phyloP scores from a whole-genome alignment of 92 coral and sea anemone genomes.

The Parazoanthus atlanticus region DNA sequence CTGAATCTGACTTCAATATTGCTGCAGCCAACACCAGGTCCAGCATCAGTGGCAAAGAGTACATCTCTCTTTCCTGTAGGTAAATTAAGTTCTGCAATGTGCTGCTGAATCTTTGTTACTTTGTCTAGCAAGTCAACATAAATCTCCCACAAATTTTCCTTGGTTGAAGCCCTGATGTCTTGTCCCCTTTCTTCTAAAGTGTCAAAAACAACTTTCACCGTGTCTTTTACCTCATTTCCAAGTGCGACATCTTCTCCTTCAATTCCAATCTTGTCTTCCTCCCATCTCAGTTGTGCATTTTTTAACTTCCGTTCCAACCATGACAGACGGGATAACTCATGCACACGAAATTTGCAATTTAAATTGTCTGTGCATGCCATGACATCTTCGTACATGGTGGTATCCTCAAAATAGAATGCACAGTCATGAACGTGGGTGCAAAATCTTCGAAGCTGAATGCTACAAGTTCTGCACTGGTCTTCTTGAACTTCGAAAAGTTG shows the following conservation, averaged over 20 bases:
- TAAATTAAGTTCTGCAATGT: not conserved
- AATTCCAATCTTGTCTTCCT: constrained; percentile 1
- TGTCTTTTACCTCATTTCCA: constrained; percentile 39
- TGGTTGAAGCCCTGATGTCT: constrained; percentile 20
- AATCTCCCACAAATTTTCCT: constrained; percentile 46
- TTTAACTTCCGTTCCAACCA: constrained; percentile 21
- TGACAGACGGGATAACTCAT: constrained; percentile 40
- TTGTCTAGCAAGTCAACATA: constrained; percentile 47
- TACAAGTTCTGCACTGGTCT: constrained; percentile 21
- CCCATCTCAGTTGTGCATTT: constrained; percentile 11
- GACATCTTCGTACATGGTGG: constrained; percentile 51
- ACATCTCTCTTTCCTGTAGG: constrained; percentile 16
- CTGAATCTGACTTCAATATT: not conserved
- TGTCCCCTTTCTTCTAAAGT: constrained; percentile 25
- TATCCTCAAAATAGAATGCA: constrained; percentile 42
- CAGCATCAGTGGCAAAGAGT: constrained; percentile 18
- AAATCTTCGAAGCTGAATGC: constrained; percentile 31
- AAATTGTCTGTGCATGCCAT: constrained; percentile 29
- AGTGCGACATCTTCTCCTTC: constrained; percentile 25
- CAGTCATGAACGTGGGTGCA: constrained; percentile 43
- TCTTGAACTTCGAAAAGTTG: constrained; percentile 31
- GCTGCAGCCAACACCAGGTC: constrained; percentile 1
- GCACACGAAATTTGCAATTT: constrained; percentile 36
- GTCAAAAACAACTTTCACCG: constrained; percentile 24
- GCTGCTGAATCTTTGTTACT: not conserved